phyloP scores from a whole-genome alignment of 2,888 invertebrate genomes.

The Mantis religiosa region DNA sequence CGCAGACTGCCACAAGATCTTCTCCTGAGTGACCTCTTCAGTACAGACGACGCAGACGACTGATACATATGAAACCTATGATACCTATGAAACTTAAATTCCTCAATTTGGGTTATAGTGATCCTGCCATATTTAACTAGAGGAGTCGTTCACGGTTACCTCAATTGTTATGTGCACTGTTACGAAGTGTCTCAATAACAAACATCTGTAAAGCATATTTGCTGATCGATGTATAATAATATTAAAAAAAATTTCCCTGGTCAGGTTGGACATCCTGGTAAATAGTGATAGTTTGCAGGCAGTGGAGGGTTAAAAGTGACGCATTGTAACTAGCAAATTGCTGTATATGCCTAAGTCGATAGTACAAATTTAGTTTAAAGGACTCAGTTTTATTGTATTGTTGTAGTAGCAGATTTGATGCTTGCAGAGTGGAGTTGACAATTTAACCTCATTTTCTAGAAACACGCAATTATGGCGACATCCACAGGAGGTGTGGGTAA shows the following conservation, averaged over 20 bases:
- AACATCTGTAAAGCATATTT: too few species aligned
- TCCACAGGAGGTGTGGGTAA: constrained; percentile 34
- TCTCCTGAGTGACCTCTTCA: too few species aligned
- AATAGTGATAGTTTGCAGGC: background rate
- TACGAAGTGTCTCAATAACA: too few species aligned
- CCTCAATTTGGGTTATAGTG: too few species aligned
- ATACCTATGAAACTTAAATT: too few species aligned
- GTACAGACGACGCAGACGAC: too few species aligned
- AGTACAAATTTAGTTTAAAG: background rate
- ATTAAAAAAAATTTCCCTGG: background rate
- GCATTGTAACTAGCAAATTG: background rate
- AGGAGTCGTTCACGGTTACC: too few species aligned
- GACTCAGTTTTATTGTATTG: background rate
- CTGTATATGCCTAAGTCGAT: background rate
- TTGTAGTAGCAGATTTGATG: background rate
- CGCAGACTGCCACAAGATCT: too few species aligned
- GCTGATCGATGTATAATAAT: too few species aligned
- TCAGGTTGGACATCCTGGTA: constrained; percentile 1
- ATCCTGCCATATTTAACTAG: too few species aligned
- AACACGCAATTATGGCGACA: constrained; percentile 30
- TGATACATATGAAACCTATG: too few species aligned
- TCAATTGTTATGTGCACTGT: too few species aligned
- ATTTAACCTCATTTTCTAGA: constrained; percentile 15
- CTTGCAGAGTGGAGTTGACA: background rate
- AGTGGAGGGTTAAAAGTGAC: background rate